Percentiles rank a stretch among this genome's conserved stretches.
Evolutionary conservation across 2,888 invertebrate species (phyloP).

Genomic region (Acanthoscelides obtectus): DNA sequence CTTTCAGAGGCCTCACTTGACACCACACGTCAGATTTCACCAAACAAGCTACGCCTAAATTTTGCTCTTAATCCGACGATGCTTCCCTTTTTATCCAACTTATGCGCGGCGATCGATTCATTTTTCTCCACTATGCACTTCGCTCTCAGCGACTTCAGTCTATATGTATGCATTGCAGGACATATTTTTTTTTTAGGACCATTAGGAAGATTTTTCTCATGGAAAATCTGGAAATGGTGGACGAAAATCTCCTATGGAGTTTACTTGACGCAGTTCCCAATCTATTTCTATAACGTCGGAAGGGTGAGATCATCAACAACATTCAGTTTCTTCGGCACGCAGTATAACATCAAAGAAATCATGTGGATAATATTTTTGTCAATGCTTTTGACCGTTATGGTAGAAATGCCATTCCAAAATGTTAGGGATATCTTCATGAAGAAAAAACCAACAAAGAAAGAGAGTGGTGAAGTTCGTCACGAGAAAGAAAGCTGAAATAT

Average conservation of each 20-base stretch:
- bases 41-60: too few relatives aligned
- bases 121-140: too few relatives aligned
- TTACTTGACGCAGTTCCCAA: conserved; percentile 67
- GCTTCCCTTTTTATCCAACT: too few relatives aligned
- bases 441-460: conserved; percentile 18
- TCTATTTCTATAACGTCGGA: conserved; percentile 67
- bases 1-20: too few relatives aligned
- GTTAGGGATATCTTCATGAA: conserved; percentile 54
- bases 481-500: background rate
- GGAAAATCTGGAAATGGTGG: conserved; percentile 59
- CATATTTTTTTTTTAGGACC: conserved; percentile 53
- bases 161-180: too few relatives aligned
- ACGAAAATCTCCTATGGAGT: conserved; percentile 67
- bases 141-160: too few relatives aligned
- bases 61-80: too few relatives aligned
- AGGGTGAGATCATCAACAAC: conserved; percentile 54
- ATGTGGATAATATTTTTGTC: conserved; percentile 55
- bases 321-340: conserved; percentile 54
- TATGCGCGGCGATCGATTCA: background rate
- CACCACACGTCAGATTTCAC: too few relatives aligned
- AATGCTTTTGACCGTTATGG: conserved; percentile 54
- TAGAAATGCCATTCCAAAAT: conserved; percentile 67
- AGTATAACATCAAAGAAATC: conserved; percentile 58
- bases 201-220: conserved; percentile 53
- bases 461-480: background rate